Evolutionary conservation across 2,888 invertebrate species (phyloP).

Genomic region (Hypolimnas misippus): DNA sequence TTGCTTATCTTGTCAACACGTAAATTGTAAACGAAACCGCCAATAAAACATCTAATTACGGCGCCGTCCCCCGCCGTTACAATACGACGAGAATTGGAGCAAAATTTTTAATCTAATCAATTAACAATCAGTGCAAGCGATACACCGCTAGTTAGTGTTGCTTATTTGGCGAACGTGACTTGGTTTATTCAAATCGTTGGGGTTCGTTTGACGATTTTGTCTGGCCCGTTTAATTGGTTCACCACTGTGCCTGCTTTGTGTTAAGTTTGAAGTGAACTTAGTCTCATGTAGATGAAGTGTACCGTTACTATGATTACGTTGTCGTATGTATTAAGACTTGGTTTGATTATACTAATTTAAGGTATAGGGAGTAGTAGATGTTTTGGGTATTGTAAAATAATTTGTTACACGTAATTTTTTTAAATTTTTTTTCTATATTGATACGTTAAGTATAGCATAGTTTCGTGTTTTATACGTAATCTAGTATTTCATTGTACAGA

Average conservation of each 20-base stretch:
- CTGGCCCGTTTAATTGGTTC: slow-evolving; percentile 68
- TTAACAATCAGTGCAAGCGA: slow-evolving; percentile 84
- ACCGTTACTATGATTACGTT: too few species aligned
- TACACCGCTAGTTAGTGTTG: slow-evolving; percentile 82
- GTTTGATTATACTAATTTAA: too few species aligned
- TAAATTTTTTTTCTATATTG: too few species aligned
- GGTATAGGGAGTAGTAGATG: too few species aligned
- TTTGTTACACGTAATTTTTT: too few species aligned
- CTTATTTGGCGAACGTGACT: slow-evolving; percentile 82
- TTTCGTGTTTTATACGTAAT: too few species aligned
- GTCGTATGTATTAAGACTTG: neutral
- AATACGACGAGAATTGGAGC: slow-evolving; percentile 74
- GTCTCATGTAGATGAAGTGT: neutral
- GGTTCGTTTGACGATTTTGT: slow-evolving; percentile 76
- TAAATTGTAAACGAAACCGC: slow-evolving; percentile 77
- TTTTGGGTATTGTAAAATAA: too few species aligned
- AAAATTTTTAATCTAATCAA: slow-evolving; percentile 84
- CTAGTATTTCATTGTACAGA: too few species aligned
- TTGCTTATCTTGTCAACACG: slow-evolving; percentile 29
- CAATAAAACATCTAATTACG: slow-evolving; percentile 67
- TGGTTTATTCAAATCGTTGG: slow-evolving; percentile 74
- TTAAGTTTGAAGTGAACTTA: slow-evolving; percentile 26
- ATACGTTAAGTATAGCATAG: too few species aligned
- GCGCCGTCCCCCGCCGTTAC: slow-evolving; percentile 62
- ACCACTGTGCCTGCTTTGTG: slow-evolving; percentile 53